Base-by-base conservation (phyloP, 2,113 vertebrate species). In the Eleginops maclovinus region DNA sequence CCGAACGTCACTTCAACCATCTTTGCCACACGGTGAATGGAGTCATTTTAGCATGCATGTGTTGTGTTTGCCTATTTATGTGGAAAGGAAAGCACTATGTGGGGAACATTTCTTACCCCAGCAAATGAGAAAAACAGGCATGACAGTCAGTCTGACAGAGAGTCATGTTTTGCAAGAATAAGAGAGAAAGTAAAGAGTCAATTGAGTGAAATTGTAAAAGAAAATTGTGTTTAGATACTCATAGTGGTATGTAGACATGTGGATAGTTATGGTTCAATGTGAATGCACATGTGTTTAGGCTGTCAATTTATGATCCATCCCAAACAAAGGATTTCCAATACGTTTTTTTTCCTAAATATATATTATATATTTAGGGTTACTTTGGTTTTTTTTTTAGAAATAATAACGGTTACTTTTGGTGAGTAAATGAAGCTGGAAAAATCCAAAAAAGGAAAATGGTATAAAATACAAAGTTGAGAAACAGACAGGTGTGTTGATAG, bases 1-100 rank as follows among this genome's bases (percentile, higher is more conserved):
- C 77, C 55, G 2, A 60, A 72, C 2, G 64, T 73, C 84, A 70
- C 54, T 58, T 69, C 36, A 60, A 31, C 71, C 61, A 75, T 75
- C 75, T 82, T 65, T 55, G 78, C 19, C 13, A 46, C 22, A 14
- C 14, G 4, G 3, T 41, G 72, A 82, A 80, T 56, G 14, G 58
- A 60, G 41, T 36, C 49, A 64, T 70, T 69, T 64, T 8, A 50
- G 26, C 55, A 4, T 44, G 50, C 12, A 0, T n/a, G 24, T 60
- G 31, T 31, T 66, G 54, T 40, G 64, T 67, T 69, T 62, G 28
- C 16, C 17, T 67, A 54, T 65, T 72, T 81, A 21, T 69, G 74
- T 40, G 17, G 53, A 44, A 13, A 67, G 15, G 19, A 31, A 21
- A 51, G 10, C n/a, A 72, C 64, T 11, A 17, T 6, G 40, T 36